Conservation (phyloP, 2,888 invertebrate species). For the Cerceris rybyensis region DNA sequence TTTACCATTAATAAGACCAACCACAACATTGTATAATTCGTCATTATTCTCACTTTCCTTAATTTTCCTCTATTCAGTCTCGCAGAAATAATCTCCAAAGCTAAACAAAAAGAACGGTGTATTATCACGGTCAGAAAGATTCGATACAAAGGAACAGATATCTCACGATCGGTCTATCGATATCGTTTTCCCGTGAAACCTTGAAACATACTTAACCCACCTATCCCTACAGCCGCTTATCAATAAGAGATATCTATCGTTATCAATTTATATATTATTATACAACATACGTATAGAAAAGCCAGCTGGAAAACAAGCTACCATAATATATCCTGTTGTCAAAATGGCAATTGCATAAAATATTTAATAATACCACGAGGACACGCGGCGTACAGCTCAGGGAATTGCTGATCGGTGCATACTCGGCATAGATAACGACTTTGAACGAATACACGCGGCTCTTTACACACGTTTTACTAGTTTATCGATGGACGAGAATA, state of each 20-base stretch:
- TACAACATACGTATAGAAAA: background rate
- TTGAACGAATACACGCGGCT: conserved; percentile 1
- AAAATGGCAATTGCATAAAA: conserved; percentile 54
- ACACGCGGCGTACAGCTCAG: conserved; percentile 34
- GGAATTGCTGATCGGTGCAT: conserved; percentile 34
- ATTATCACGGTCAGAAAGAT: no score
- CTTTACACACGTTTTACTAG: conserved; percentile 1
- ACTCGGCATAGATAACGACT: conserved; percentile 24
- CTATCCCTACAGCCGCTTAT: background rate
- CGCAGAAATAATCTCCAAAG: no score
- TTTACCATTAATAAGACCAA: no score
- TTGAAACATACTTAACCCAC: background rate
- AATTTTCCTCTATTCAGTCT: no score
- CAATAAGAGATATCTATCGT: background rate
- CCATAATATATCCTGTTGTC: conserved; percentile 24
- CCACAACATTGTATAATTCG: no score
- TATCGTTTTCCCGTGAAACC: background rate
- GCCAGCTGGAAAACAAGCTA: background rate
- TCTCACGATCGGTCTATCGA: background rate
- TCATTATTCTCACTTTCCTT: no score
- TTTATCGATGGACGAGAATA: conserved; percentile 74
- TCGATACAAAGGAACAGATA: no score
- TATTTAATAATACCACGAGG: conserved; percentile 53
- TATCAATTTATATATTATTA: background rate
- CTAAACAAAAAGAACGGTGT: no score